These are phyloP conservation scores for Peucedramus taeniatus DNA, from an alignment of 2,113 vertebrate genomes.

Conservation along the genomic window DNA sequence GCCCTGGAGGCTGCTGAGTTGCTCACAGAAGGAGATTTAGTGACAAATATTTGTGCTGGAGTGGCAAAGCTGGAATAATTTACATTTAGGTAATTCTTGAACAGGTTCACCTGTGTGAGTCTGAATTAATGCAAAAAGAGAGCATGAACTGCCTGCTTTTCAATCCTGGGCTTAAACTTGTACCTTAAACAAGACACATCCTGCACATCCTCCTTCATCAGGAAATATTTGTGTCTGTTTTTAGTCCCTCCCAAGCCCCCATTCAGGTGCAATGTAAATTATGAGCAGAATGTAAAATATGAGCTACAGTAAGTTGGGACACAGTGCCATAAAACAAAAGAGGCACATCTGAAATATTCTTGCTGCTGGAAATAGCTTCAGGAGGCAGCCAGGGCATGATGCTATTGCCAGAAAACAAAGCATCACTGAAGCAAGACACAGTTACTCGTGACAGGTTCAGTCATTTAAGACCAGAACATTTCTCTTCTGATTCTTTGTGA, in stretches of 20 bases:
- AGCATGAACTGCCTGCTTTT: background rate
- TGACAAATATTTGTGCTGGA: background rate
- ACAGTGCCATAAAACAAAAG: background rate
- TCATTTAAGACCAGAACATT: background rate
- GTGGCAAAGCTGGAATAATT: background rate
- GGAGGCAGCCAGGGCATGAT: background rate
- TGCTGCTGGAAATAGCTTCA: background rate
- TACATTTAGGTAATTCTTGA: background rate
- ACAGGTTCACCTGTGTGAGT: background rate
- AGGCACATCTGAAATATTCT: background rate
- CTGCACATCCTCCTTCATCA: background rate
- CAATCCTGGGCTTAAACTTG: background rate
- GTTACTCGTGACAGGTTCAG: background rate
- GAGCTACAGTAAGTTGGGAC: background rate
- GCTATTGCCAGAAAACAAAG: background rate
- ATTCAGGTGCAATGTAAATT: background rate
- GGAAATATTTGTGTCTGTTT: background rate
- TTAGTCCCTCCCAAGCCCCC: background rate
- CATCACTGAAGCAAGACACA: background rate
- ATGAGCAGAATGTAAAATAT: background rate
- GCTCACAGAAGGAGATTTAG: background rate
- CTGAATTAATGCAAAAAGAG: background rate
- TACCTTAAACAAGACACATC: background rate
- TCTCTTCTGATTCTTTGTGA: background rate
- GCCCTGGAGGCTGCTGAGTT: background rate